A percentile compares a stretch with the other conserved stretches of the same genome.
These are phyloP conservation scores for Lithophane ornitopus DNA, from an alignment of 2,888 invertebrate genomes.

Conservation along the genomic window DNA sequence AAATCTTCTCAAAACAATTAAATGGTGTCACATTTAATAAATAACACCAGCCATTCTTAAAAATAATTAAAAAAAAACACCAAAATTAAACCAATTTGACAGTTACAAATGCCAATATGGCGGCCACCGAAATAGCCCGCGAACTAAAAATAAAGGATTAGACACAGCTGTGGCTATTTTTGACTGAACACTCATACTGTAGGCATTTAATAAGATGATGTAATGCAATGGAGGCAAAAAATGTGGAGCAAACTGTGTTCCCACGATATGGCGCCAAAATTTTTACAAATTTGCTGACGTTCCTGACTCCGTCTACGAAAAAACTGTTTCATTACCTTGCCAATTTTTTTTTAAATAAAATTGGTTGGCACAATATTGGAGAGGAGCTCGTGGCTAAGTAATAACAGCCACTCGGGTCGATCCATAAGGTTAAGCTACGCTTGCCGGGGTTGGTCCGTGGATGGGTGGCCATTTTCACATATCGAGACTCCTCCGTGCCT, in stretches of 20 bases:
- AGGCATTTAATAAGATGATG: constrained; percentile 41
- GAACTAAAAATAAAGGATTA: constrained; percentile 55
- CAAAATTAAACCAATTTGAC: constrained; percentile 47
- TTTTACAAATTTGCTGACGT: not conserved
- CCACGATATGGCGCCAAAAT: constrained; percentile 6
- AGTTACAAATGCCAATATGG: constrained; percentile 53
- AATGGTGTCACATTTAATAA: not conserved
- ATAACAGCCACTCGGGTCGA: no score
- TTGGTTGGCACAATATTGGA: no score
- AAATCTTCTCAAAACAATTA: not conserved
- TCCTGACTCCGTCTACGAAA: not conserved
- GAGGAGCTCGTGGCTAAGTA: no score
- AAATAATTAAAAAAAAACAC: not conserved
- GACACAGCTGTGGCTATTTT: constrained; percentile 56
- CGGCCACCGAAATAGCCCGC: constrained; percentile 48
- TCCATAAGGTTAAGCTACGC: no score
- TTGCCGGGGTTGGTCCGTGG: no score
- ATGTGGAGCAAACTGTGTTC: constrained; percentile 29
- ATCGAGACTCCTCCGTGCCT: no score
- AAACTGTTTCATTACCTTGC: not conserved
- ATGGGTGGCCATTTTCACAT: no score
- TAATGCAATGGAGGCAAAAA: constrained; percentile 24
- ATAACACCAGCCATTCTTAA: not conserved
- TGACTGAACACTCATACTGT: constrained; percentile 27
- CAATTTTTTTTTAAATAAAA: not conserved